Percentiles rank a stretch among this genome's conserved stretches.
phyloP scores from a whole-genome alignment of 1,140 invertebrate species.

The Brachionus paranguensis region DNA sequence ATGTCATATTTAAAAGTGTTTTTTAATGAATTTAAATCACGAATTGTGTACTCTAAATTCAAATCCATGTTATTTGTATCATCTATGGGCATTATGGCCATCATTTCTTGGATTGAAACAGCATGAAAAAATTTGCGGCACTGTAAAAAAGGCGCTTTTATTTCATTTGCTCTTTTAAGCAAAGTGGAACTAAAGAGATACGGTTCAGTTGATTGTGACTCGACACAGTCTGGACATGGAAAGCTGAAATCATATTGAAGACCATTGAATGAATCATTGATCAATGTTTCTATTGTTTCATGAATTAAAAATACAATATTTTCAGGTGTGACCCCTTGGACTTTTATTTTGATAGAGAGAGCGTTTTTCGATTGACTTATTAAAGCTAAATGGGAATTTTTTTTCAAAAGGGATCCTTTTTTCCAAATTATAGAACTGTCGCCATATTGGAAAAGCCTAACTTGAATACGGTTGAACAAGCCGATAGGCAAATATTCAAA shows the following conservation, averaged over 20 bases:
- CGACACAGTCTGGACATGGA: slow-evolving; percentile 52
- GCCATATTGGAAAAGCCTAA: slow-evolving; percentile 50
- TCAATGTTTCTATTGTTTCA: slow-evolving; percentile 51
- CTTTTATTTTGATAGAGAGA: slow-evolving; percentile 48
- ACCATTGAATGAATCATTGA: slow-evolving; percentile 50
- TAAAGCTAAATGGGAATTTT: slow-evolving; percentile 50
- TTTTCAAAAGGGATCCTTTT: slow-evolving; percentile 50
- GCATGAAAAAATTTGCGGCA: slow-evolving; percentile 54
- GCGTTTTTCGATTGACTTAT: slow-evolving; percentile 44
- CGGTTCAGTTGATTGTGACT: slow-evolving; percentile 14
- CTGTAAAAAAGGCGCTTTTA: slow-evolving; percentile 51
- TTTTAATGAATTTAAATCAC: slow-evolving; percentile 46
- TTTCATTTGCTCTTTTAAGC: slow-evolving; percentile 47
- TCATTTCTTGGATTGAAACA: slow-evolving; percentile 49
- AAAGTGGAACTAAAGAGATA: slow-evolving; percentile 47
- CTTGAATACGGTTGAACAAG: slow-evolving; percentile 55
- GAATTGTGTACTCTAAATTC: slow-evolving; percentile 48
- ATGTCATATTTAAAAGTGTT: slow-evolving; percentile 46
- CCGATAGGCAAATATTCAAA: slow-evolving; percentile 49
- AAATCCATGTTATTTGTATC: slow-evolving; percentile 48
- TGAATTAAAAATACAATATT: slow-evolving; percentile 53
- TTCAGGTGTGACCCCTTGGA: slow-evolving; percentile 51
- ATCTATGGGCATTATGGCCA: slow-evolving; percentile 47
- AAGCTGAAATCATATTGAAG: slow-evolving; percentile 49
- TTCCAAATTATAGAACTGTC: slow-evolving; percentile 52